Evolutionary conservation across 2,113 vertebrate species (phyloP).

Genomic region (Nothobranchius kuhntae): DNA sequence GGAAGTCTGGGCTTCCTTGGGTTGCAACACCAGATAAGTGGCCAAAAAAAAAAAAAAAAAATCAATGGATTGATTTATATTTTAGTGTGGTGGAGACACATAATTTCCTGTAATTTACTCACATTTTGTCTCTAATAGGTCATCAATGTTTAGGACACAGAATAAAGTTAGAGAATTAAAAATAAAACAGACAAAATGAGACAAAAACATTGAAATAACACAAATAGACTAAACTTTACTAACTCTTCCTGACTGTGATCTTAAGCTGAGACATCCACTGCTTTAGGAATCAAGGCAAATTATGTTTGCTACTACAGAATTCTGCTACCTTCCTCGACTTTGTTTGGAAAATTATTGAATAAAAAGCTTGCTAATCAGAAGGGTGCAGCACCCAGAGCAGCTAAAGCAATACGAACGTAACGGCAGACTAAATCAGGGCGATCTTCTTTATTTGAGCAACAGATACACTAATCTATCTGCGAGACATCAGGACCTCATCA

Average conservation of each 20-base stretch:
- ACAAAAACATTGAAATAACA: no score
- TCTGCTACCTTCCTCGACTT: constrained; percentile 9
- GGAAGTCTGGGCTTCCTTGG: no score
- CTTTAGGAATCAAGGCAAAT: constrained; percentile 22
- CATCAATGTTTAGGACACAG: no score
- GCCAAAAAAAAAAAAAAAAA: no score
- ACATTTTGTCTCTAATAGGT: no score
- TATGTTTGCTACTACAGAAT: constrained; percentile 17
- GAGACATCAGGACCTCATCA: constrained; percentile 17
- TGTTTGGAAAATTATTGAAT: constrained; percentile 34
- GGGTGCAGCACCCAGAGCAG: constrained; percentile 20
- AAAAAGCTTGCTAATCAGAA: constrained; percentile 46
- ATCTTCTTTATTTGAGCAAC: constrained; percentile 15
- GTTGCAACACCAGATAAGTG: no score
- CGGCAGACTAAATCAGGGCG: constrained; percentile 28
- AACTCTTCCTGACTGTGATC: not conserved
- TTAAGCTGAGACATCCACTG: constrained; percentile 4
- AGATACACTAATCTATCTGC: constrained; percentile 28
- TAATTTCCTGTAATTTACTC: no score
- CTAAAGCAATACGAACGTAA: constrained; percentile 30
- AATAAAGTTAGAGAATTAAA: no score
- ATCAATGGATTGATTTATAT: no score
- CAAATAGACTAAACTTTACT: not conserved
- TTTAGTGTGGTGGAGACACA: no score
- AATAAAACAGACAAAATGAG: no score